phyloP scores from a whole-genome alignment of 2,888 invertebrate species.

The Gibbula magus region DNA sequence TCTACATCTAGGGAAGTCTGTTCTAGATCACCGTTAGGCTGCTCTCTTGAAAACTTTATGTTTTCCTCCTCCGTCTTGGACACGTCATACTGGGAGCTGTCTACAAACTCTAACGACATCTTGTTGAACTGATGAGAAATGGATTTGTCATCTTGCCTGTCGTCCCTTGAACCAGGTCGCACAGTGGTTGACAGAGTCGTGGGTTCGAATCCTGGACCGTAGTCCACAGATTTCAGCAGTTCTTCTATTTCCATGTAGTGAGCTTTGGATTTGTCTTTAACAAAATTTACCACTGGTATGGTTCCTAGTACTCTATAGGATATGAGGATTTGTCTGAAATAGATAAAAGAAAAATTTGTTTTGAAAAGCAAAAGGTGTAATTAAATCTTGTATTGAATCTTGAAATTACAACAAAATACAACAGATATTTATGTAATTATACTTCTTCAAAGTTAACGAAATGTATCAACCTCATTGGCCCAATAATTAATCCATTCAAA shows the following conservation, averaged over 20 bases:
- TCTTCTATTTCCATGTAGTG: slow-evolving; percentile 42
- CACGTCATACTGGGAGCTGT: background rate
- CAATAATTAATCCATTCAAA: too few species aligned
- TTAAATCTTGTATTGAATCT: too few species aligned
- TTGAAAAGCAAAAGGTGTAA: too few species aligned
- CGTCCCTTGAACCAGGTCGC: background rate
- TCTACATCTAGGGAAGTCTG: too few species aligned
- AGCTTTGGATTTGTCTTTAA: slow-evolving; percentile 44
- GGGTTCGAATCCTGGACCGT: slow-evolving; percentile 41
- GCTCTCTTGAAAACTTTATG: too few species aligned
- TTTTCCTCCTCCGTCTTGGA: too few species aligned
- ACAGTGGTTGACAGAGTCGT: too few species aligned
- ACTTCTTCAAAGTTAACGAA: too few species aligned
- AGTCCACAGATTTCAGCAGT: slow-evolving; percentile 53
- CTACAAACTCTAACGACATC: background rate
- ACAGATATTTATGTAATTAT: too few species aligned
- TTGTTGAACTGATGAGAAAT: background rate
- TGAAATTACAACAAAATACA: too few species aligned
- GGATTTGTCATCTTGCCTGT: background rate
- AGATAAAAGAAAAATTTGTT: background rate
- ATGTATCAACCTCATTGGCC: too few species aligned
- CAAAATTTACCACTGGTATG: slow-evolving; percentile 55
- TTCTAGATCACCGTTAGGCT: too few species aligned
- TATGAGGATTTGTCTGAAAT: slow-evolving; percentile 50
- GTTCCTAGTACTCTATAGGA: slow-evolving; percentile 48